These are phyloP conservation scores for Meghimatium bilineatum DNA, from an alignment of 2,888 invertebrate genomes.

Conservation along the genomic window DNA sequence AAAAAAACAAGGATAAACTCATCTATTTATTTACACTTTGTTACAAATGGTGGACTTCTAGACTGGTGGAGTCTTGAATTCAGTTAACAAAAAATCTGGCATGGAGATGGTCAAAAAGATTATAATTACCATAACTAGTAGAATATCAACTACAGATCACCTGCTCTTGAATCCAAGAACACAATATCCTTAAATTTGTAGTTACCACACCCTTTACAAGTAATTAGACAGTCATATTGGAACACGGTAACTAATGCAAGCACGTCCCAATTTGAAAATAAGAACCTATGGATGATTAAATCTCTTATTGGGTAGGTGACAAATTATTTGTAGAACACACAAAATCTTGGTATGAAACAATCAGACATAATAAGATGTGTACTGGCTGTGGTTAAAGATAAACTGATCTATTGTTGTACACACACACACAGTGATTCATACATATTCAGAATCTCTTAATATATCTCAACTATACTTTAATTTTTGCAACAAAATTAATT, in stretches of 20 bases:
- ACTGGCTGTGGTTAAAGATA: background rate
- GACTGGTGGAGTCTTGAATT: background rate
- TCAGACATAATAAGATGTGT: background rate
- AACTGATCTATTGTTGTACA: background rate
- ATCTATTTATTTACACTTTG: conserved; percentile 13
- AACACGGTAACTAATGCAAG: conserved; percentile 32
- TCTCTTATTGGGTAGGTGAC: no score
- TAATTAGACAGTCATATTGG: conserved; percentile 14
- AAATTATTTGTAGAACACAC: background rate
- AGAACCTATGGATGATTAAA: background rate
- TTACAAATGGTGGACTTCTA: conserved; percentile 13
- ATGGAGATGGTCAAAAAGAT: background rate
- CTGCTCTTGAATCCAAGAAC: conserved; percentile 15
- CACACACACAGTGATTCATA: background rate
- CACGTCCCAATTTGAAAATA: conserved; percentile 1
- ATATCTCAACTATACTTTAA: background rate
- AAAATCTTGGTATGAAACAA: background rate
- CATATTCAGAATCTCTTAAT: background rate
- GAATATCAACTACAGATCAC: conserved; percentile 38
- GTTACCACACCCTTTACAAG: background rate
- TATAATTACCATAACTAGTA: conserved; percentile 24
- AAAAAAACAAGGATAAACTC: background rate
- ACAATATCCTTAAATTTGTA: background rate
- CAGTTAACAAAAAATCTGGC: background rate
- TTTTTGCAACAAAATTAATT: background rate